Percentiles rank a stretch among this genome's conserved stretches.
phyloP scores from a whole-genome alignment of 1,140 invertebrate species.

The Cydia pomonella region DNA sequence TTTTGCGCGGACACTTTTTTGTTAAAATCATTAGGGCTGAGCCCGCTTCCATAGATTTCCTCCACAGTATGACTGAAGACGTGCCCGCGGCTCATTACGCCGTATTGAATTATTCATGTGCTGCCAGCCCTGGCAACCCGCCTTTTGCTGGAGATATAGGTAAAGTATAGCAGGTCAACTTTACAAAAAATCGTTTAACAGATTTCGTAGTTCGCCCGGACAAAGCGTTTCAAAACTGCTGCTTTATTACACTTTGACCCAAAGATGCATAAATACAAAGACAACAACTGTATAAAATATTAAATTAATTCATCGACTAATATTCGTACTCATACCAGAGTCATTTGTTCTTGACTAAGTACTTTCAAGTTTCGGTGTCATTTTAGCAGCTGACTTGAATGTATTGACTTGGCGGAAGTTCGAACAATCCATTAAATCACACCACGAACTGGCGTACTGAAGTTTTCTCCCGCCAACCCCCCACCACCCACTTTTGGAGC shows the following conservation, averaged over 20 bases:
- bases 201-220: not conserved
- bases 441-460: conserved; percentile 28
- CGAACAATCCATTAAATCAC: conserved; percentile 22
- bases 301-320: not conserved
- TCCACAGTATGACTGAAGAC: conserved; percentile 40
- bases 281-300: not conserved
- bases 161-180: conserved; percentile 27
- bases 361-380: conserved; percentile 2
- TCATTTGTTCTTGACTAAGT: not conserved
- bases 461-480: conserved; percentile 27
- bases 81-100: conserved; percentile 56
- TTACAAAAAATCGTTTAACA: conserved; percentile 18
- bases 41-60: conserved; percentile 39
- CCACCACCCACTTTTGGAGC: conserved; percentile 26
- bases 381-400: conserved; percentile 12
- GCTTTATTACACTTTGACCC: not conserved
- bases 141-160: conserved; percentile 11
- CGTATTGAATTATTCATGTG: conserved; percentile 58
- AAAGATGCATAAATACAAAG: not conserved
- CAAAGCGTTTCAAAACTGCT: not conserved
- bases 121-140: conserved; percentile 35
- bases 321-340: not conserved
- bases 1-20: conserved; percentile 35
- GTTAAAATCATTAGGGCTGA: conserved; percentile 43
- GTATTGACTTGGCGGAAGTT: not conserved